phyloP scores from a whole-genome alignment of 2,113 vertebrate species.

The Cryptotis parvus region DNA sequence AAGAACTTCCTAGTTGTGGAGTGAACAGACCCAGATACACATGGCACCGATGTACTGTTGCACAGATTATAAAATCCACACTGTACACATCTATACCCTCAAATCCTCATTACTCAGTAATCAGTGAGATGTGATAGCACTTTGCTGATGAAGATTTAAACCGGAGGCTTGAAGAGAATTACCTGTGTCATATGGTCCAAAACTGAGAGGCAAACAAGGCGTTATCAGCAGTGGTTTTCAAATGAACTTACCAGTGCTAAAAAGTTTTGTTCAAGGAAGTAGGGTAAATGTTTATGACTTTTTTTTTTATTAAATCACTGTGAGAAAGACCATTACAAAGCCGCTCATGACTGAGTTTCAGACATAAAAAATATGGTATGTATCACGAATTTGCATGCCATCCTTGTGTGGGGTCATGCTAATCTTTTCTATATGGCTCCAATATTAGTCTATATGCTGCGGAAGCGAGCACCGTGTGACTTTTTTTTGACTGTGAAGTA shows the following conservation, averaged over 20 bases:
- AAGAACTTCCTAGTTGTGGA: neutral
- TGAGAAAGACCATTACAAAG: too few relatives aligned
- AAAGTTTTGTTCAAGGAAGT: too few relatives aligned
- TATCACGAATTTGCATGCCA: too few relatives aligned
- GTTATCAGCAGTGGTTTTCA: slow-evolving; percentile 1
- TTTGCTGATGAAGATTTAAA: neutral
- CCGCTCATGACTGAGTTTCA: too few relatives aligned
- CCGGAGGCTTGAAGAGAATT: neutral
- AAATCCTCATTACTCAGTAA: neutral
- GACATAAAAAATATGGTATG: too few relatives aligned
- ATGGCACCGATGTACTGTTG: neutral
- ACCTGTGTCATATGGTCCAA: neutral
- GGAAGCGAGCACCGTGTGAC: too few relatives aligned
- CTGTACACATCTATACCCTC: neutral
- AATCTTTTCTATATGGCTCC: too few relatives aligned
- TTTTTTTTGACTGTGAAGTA: neutral
- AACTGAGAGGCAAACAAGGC: neutral
- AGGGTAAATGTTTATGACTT: neutral
- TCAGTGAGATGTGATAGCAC: neutral
- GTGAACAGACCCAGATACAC: neutral
- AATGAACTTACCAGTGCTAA: neutral
- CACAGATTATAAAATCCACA: neutral
- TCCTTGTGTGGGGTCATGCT: too few relatives aligned
- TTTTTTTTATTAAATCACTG: too few relatives aligned
- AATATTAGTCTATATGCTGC: too few relatives aligned